Percentiles rank a stretch among this genome's conserved stretches.
These are phyloP conservation scores for Seriola rivoliana DNA, from an alignment of 2,113 vertebrate genomes.

Conservation along the genomic window DNA sequence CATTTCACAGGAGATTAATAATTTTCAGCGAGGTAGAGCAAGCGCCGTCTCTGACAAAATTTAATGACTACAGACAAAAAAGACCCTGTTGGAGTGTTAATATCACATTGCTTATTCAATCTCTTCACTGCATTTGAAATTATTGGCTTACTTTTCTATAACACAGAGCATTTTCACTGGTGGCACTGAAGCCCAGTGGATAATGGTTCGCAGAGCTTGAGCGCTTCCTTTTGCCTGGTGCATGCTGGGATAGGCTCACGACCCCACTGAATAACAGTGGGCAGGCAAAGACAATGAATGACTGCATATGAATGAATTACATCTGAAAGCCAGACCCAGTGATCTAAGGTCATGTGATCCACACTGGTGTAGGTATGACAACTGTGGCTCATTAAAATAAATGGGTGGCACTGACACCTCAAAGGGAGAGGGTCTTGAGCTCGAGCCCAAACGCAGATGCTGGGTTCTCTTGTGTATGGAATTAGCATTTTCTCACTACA, in stretches of 20 bases:
- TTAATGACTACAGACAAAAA: constrained; percentile 53
- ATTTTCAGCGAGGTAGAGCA: constrained; percentile 28
- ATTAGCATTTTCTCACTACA: neutral
- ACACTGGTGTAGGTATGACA: neutral
- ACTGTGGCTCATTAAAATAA: constrained; percentile 15
- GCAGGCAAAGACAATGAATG: neutral
- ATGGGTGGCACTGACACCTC: neutral
- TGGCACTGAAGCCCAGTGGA: neutral
- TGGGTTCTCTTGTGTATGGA: neutral
- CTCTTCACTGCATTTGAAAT: constrained; percentile 17
- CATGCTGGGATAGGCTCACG: constrained; percentile 1
- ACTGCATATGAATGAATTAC: constrained; percentile 5
- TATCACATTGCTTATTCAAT: constrained; percentile 30
- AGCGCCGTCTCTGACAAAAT: constrained; percentile 41
- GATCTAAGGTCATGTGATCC: neutral
- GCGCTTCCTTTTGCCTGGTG: neutral
- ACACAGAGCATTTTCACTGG: neutral
- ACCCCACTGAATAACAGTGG: neutral
- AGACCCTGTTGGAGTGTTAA: constrained; percentile 29
- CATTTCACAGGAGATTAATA: constrained; percentile 72
- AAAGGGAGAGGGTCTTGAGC: neutral
- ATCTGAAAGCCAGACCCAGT: neutral
- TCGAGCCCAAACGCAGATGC: neutral
- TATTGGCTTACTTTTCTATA: neutral
- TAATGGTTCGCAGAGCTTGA: neutral